Percentiles rank a stretch among this genome's conserved stretches.
These are phyloP conservation scores for Enteromius thamalakanensis DNA, from an alignment of 2,797 vertebrate species.

Conservation along the genomic window DNA sequence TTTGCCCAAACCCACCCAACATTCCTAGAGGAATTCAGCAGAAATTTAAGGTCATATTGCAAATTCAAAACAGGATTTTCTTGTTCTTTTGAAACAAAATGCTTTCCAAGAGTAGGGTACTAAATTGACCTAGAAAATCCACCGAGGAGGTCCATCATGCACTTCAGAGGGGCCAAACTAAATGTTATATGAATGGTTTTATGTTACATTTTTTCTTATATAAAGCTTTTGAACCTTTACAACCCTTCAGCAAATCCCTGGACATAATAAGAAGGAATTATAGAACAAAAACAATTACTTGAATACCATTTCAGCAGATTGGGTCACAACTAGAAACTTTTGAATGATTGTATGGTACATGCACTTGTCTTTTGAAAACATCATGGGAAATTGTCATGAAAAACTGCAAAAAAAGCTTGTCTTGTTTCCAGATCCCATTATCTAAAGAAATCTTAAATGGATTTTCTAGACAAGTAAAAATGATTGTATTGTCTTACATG, in stretches of 20 bases:
- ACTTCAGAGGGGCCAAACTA: neutral
- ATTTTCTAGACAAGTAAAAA: too few species aligned
- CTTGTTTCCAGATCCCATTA: too few species aligned
- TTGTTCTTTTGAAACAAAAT: conserved; percentile 4
- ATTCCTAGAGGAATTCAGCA: neutral
- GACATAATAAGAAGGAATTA: neutral
- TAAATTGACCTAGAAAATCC: neutral
- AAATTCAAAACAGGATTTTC: conserved; percentile 17
- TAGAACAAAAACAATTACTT: neutral
- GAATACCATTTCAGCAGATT: neutral
- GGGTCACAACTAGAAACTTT: neutral
- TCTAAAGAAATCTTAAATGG: too few species aligned
- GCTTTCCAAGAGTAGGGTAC: neutral
- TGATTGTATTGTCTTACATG: too few species aligned
- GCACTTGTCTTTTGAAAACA: neutral
- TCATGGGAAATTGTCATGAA: neutral
- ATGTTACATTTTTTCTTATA: neutral
- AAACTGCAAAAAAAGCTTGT: neutral
- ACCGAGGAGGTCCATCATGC: neutral
- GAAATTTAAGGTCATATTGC: neutral
- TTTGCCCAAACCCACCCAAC: conserved; percentile 10
- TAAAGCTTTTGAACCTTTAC: neutral
- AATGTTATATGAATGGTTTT: neutral
- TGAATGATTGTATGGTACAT: neutral
- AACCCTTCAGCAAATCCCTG: neutral